Evolutionary conservation across 2,797 vertebrate species (phyloP), one percentile per base, ranked within the genome.

Genomic region (Synanceia verrucosa): DNA sequence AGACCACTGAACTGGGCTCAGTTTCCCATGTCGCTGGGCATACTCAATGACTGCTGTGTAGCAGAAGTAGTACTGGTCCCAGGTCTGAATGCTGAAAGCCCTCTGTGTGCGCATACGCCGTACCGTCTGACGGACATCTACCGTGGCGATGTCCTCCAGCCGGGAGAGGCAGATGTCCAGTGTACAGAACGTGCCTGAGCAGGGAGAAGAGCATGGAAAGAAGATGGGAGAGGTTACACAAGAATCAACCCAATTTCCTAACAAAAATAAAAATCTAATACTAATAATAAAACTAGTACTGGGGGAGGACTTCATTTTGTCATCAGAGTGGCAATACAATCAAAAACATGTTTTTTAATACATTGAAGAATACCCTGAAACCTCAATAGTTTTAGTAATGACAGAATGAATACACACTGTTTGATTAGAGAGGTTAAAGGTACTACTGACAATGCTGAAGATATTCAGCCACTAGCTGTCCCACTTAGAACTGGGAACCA

Each of bases 51-150:
- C 89, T 31, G 95, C 94, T 5, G 92, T 95, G 87, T 95, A 95
- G 86, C 95, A 96, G 88, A 96, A 96, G 80, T 95, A 95, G 86
- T 95, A 96, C 93, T 96, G 95, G 87, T 96, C 95, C 95, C 95
- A 95, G 41, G 95, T 96, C 91, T 96, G 95, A 86, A 96, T 96
- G 88, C 94, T 95, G 86, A 95, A 96, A 81, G 95, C 95, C 16
- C 95, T 93, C 76, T 96, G 95, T 0, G 93, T 93, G 21, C 95
- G 93, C 94, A 96, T 96, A 65, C 92, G 90, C 24, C 91, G 91
- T 88, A 96, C 95, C 1, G 95, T 96, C 89, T 95, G 91, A 72
- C 85, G 80, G 57, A 96, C 82, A 44, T 96, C 94, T 67, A 95
- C 93, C n/a, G 95, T 95, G 70, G 93, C 93, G 4, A 95, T 93